Evolutionary conservation across 2,888 invertebrate genomes (phyloP), one percentile per base, ranked within the genome.

Genomic region (Chalcis sispes): DNA sequence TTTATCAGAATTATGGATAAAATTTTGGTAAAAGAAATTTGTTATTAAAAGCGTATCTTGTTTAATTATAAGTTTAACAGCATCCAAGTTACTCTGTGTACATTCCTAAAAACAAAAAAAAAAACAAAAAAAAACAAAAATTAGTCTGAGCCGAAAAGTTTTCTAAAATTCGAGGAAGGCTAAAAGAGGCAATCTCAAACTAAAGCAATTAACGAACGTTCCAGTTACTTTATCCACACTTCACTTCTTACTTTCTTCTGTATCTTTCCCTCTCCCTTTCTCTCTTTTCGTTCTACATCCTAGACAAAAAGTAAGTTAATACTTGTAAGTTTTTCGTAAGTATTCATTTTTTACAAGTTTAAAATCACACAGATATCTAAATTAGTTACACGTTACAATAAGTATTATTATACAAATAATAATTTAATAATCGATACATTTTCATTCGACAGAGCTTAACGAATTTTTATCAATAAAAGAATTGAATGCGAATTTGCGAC

Each of bases 201-300:
- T 61, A 52, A 71, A 71, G 70, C 42, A 71, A 71, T 61, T 71
- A 71, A 71, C 64, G 64, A 48, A 27, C 52, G 40, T 61, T 42
- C 40, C 20, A 52, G 52, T 61, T 61, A 52, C 40, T 40, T 27
- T 54, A 66, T 56, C 61, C 27, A 50, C 10, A 27, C 36, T 56
- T 67, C 29, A 56, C 42, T 56, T 48, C 58, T 59, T 50, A 70
- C 8, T n/a, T 40, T 25, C 48, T 40, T 20, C 25, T 46, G 29
- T 29, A n/a, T 27, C 23, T 13, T 52, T 7, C 20, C 18, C 48
- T 50, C 15, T n/a, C 40, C 4, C 15, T 54, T 13, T 25, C 1
- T 46, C 23, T 71, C 52, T 50, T 23, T 25, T 59, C 36, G 1
- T 54, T 58, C 58, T n/a, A n/a, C n/a, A n/a, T n/a, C n/a, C n/a